Evolutionary conservation across 2,888 invertebrate species (phyloP).

Genomic region (Tipula helvola): DNA sequence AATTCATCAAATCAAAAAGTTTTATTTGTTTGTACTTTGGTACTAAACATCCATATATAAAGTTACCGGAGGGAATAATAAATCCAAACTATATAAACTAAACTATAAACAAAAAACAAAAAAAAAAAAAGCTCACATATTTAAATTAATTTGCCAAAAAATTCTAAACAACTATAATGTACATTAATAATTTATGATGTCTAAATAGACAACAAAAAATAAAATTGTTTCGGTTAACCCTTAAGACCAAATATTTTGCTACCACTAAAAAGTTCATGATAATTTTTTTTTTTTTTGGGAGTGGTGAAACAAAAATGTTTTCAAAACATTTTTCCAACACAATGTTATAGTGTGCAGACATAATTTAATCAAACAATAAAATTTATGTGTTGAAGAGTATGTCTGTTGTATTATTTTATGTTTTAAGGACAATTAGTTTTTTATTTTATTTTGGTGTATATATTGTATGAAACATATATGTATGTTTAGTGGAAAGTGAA

Average conservation of each 20-base stretch:
- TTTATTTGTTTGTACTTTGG: not conserved
- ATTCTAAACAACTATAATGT: not conserved
- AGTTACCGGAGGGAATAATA: not conserved
- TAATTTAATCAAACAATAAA: not conserved
- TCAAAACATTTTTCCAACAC: not conserved
- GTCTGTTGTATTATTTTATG: not conserved
- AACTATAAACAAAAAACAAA: not conserved
- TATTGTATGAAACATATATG: not conserved
- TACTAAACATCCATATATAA: not conserved
- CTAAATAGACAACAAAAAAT: not conserved
- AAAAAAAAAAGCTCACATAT: not conserved
- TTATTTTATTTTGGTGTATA: not conserved
- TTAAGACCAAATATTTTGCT: not conserved
- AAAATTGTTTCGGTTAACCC: not conserved
- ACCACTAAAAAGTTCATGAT: not conserved
- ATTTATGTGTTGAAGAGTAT: not conserved
- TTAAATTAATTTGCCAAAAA: not conserved
- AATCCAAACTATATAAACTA: not conserved
- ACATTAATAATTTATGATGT: conserved; percentile 4
- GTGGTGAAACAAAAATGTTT: not conserved
- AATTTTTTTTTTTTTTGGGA: not conserved
- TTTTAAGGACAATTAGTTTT: not conserved
- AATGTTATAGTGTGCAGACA: not conserved
- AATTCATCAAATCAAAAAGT: not conserved
- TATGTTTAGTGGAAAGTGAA: not conserved